Evolutionary conservation across 2,888 invertebrate genomes (phyloP).

Genomic region (Cryptocephalus moraei): DNA sequence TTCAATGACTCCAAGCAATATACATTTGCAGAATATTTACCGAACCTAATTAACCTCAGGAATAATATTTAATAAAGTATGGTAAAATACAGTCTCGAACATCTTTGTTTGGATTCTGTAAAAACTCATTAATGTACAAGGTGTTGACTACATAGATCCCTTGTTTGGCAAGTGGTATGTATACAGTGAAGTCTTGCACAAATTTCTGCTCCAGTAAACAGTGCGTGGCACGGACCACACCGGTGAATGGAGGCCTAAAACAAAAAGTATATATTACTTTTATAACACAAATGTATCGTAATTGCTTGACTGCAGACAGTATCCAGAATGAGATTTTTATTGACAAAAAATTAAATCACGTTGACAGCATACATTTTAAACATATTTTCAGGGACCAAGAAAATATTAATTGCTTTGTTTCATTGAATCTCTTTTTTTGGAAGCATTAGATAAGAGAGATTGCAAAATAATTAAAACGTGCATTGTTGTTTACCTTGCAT

Average conservation of each 20-base stretch:
- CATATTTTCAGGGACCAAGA: too few relatives aligned
- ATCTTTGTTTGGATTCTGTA: constrained; percentile 25
- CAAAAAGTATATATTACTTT: constrained; percentile 7
- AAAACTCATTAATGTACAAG: constrained; percentile 30
- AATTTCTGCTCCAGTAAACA: constrained; percentile 55
- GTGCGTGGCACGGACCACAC: constrained; percentile 50
- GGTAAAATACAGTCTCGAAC: constrained; percentile 28
- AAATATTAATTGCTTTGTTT: too few relatives aligned
- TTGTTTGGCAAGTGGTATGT: constrained; percentile 29
- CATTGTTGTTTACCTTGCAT: constrained; percentile 44
- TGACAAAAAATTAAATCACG: neutral
- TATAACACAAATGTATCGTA: neutral
- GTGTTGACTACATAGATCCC: constrained; percentile 33
- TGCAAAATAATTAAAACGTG: too few relatives aligned
- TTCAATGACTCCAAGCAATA: too few relatives aligned
- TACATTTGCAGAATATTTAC: neutral
- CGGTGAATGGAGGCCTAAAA: constrained; percentile 46
- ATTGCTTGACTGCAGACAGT: neutral
- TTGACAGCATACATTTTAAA: neutral
- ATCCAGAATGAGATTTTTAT: neutral
- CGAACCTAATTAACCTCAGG: constrained; percentile 5
- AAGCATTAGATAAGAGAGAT: too few relatives aligned
- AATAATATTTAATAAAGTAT: constrained; percentile 24
- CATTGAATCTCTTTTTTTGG: too few relatives aligned
- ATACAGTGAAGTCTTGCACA: constrained; percentile 24